Conservation (phyloP, 2,888 invertebrate genomes). For the Mellilla xanthometata region DNA sequence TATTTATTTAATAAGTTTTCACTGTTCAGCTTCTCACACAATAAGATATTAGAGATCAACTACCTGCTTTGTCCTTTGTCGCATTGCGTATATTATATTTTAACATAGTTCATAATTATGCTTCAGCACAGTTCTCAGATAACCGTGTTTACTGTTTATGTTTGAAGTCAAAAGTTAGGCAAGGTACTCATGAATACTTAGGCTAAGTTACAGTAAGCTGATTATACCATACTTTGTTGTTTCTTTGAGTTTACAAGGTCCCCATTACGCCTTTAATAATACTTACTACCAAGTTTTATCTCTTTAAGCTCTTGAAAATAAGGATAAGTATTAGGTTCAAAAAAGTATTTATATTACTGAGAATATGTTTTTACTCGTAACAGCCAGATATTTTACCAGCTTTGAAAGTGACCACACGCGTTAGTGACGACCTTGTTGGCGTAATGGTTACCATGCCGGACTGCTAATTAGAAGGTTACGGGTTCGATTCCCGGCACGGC, state of each 20-base stretch:
- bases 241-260: conserved; percentile 11
- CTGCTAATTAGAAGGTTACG: too few species aligned
- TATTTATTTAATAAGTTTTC: too few species aligned
- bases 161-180: conserved; percentile 9
- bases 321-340: too few species aligned
- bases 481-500: too few species aligned
- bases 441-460: too few species aligned
- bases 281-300: background rate
- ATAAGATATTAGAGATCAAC: conserved; percentile 3
- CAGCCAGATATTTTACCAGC: too few species aligned
- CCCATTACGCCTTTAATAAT: conserved; percentile 2
- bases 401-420: too few species aligned
- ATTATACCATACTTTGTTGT: conserved; percentile 16
- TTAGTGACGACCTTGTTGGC: too few species aligned
- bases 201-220: conserved; percentile 13
- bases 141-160: conserved; percentile 13
- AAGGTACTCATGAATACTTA: conserved; percentile 17
- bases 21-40: too few species aligned
- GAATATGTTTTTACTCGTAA: too few species aligned
- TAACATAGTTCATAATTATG: conserved; percentile 19
- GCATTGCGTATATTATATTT: background rate
- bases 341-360: too few species aligned
- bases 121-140: conserved; percentile 17
- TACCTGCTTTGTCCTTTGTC: background rate
- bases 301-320: too few species aligned